These are phyloP conservation scores for Trissonchulus latispiculum DNA, from an alignment of 2,888 invertebrate species.

Conservation along the genomic window DNA sequence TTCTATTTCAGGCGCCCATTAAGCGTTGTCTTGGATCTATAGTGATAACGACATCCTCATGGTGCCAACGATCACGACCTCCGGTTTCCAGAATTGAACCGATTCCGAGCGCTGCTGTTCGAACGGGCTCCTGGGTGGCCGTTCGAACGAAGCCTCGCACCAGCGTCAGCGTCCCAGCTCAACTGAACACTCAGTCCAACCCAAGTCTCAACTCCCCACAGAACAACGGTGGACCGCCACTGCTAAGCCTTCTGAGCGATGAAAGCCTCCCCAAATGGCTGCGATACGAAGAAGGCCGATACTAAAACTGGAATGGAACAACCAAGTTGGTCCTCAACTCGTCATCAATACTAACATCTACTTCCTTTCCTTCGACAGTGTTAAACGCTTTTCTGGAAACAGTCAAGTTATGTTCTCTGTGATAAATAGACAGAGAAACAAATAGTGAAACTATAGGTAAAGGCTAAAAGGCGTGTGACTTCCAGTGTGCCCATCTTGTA, in stretches of 20 bases:
- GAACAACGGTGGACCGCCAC: too few species aligned
- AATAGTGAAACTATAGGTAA: too few species aligned
- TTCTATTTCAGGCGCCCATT: not conserved
- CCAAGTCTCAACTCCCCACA: not conserved
- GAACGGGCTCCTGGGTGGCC: not conserved
- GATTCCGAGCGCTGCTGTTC: not conserved
- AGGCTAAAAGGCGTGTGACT: too few species aligned
- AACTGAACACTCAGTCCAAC: not conserved
- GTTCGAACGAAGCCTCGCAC: not conserved
- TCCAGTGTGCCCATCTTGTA: too few species aligned
- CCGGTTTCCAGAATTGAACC: not conserved
- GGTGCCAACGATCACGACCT: not conserved
- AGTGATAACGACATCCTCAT: not conserved
- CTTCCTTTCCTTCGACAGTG: too few species aligned
- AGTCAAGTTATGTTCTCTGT: too few species aligned
- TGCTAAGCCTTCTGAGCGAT: not conserved
- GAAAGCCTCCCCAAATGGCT: not conserved
- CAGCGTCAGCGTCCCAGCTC: not conserved
- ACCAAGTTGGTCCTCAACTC: too few species aligned
- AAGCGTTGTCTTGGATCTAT: not conserved
- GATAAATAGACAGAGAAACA: too few species aligned
- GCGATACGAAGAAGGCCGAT: not conserved
- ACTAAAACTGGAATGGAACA: too few species aligned
- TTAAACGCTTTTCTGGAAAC: too few species aligned
- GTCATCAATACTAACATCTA: too few species aligned